phyloP scores from a whole-genome alignment of 2,888 invertebrate species.

The Andrena dorsata region DNA sequence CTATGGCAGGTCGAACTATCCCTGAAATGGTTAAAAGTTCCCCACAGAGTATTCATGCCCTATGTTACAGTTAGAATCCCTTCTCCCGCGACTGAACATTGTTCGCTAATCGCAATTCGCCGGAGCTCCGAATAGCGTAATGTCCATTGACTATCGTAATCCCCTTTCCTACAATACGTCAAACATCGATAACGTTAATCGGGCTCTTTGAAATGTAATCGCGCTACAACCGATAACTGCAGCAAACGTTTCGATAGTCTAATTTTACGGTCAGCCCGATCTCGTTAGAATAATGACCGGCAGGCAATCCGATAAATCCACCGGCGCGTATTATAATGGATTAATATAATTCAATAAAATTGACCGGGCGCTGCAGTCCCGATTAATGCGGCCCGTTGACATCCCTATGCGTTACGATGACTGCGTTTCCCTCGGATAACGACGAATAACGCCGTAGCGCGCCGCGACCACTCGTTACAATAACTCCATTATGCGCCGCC shows the following conservation, averaged over 20 bases:
- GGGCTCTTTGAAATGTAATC: constrained; percentile 56
- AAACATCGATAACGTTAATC: constrained; percentile 64
- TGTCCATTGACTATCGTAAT: constrained; percentile 51
- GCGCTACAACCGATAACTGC: constrained; percentile 53
- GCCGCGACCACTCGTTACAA: constrained; percentile 68
- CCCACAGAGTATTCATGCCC: background rate
- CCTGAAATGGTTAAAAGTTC: too few relatives aligned
- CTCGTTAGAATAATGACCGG: constrained; percentile 50
- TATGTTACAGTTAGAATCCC: constrained; percentile 5
- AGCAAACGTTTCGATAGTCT: constrained; percentile 58
- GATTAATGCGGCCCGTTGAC: constrained; percentile 67
- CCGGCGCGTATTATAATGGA: constrained; percentile 57
- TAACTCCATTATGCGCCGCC: constrained; percentile 69
- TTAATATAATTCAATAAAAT: constrained; percentile 68
- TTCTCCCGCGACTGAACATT: background rate
- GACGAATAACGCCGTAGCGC: constrained; percentile 54
- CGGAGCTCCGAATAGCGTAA: constrained; percentile 10
- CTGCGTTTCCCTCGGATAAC: constrained; percentile 48
- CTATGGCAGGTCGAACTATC: too few relatives aligned
- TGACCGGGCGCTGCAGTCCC: constrained; percentile 32
- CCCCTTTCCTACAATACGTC: constrained; percentile 58
- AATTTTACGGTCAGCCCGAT: constrained; percentile 51
- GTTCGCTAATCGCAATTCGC: constrained; percentile 14
- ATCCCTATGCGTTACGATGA: constrained; percentile 62
- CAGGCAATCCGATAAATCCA: constrained; percentile 53